A percentile compares a stretch with the other conserved stretches of the same genome.
Evolutionary conservation across 2,797 vertebrate species (phyloP).

Genomic region (Argentina silus): DNA sequence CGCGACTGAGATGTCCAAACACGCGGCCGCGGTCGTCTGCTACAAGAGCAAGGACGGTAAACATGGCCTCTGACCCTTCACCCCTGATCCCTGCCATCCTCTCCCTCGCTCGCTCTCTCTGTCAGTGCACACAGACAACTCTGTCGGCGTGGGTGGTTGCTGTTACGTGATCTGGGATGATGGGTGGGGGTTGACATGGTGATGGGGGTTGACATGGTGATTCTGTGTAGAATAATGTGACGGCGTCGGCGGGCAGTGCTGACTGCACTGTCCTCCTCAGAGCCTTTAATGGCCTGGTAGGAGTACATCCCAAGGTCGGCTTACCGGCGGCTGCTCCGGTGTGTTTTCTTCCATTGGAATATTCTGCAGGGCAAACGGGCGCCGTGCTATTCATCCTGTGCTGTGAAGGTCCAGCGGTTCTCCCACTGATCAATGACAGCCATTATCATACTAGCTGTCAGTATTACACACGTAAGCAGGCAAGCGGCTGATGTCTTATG

Average conservation of each 20-base stretch:
- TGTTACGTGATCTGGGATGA: background rate
- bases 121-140: background rate
- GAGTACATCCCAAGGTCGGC: conserved; percentile 72
- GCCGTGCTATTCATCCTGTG: conserved; percentile 78
- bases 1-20: conserved; percentile 28
- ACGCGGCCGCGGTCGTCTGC: conserved; percentile 10
- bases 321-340: conserved; percentile 56
- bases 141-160: background rate
- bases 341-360: conserved; percentile 67
- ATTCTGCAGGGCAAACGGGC: conserved; percentile 80
- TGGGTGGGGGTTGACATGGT: background rate
- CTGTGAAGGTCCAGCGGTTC: conserved; percentile 81
- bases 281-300: conserved; percentile 57
- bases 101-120: conserved; percentile 9
- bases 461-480: conserved; percentile 80
- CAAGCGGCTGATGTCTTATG: conserved; percentile 80
- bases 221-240: conserved; percentile 35
- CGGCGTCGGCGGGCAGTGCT: conserved; percentile 24
- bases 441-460: conserved; percentile 90
- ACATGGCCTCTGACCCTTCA: conserved; percentile 30
- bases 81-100: conserved; percentile 21
- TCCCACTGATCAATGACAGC: conserved; percentile 83
- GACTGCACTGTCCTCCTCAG: conserved; percentile 22
- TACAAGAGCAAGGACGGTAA: conserved; percentile 26
- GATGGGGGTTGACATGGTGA: conserved; percentile 1